A percentile compares a stretch with the other conserved stretches of the same genome.
phyloP scores from a whole-genome alignment of 2,797 vertebrate species.

The Oryzias dopingdopingensis region DNA sequence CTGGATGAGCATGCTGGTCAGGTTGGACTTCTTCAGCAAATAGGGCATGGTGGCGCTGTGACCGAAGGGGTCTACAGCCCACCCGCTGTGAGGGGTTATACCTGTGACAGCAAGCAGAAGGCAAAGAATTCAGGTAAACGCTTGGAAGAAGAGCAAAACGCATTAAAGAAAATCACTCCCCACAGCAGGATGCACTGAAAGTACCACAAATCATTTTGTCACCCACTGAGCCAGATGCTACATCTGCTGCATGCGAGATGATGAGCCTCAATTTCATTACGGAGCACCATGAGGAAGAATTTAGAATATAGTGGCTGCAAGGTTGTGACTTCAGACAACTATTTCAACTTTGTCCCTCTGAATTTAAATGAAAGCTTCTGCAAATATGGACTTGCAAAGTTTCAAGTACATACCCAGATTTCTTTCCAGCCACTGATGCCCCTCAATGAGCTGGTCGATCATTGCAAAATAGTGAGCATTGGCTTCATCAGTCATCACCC shows the following conservation, averaged over 20 bases:
- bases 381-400: background rate
- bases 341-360: slow-evolving; percentile 1
- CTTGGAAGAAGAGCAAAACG: slow-evolving; percentile 13
- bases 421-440: slow-evolving; percentile 96
- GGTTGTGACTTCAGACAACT: slow-evolving; percentile 11
- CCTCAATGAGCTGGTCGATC: slow-evolving; percentile 98
- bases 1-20: slow-evolving; percentile 98
- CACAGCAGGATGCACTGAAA: slow-evolving; percentile 32
- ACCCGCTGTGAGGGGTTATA: slow-evolving; percentile 85
- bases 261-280: slow-evolving; percentile 24
- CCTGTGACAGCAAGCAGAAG: slow-evolving; percentile 67
- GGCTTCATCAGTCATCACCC: slow-evolving; percentile 99
- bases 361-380: slow-evolving; percentile 4
- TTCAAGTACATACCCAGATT: slow-evolving; percentile 83
- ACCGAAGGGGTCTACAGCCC: slow-evolving; percentile 97
- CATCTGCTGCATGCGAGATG: slow-evolving; percentile 30
- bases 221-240: slow-evolving; percentile 30
- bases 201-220: slow-evolving; percentile 34
- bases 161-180: slow-evolving; percentile 25
- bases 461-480: slow-evolving; percentile 95
- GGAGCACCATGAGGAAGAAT: slow-evolving; percentile 5
- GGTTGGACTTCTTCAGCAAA: slow-evolving; percentile 89
- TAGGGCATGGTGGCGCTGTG: slow-evolving; percentile 96
- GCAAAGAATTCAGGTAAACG: slow-evolving; percentile 23
- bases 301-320: slow-evolving; percentile 5